phyloP scores from a whole-genome alignment of 2,888 invertebrate genomes.

The Copidosoma aretas region DNA sequence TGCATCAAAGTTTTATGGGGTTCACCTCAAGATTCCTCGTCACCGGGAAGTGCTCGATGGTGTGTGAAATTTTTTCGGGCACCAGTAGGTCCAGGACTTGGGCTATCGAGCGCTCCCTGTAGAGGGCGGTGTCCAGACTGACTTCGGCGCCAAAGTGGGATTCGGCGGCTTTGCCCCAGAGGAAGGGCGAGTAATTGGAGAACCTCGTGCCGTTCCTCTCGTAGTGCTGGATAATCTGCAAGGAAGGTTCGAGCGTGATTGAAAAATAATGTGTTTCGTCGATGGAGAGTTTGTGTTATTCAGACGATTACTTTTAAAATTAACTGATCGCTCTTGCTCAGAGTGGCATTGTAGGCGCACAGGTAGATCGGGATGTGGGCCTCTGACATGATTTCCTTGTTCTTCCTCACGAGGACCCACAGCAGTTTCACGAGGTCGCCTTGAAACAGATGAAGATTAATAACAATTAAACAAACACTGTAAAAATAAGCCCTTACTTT shows the following conservation, averaged over 20 bases:
- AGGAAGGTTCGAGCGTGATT: slow-evolving; percentile 9
- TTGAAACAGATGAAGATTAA: slow-evolving; percentile 41
- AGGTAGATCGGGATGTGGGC: slow-evolving; percentile 79
- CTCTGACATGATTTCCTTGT: slow-evolving; percentile 70
- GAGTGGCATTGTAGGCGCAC: slow-evolving; percentile 79
- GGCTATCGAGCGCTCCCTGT: slow-evolving; percentile 75
- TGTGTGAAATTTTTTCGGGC: slow-evolving; percentile 69
- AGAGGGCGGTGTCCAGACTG: slow-evolving; percentile 67
- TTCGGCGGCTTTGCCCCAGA: slow-evolving; percentile 84
- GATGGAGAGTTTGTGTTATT: neutral
- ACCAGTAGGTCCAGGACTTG: slow-evolving; percentile 78
- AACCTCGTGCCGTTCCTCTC: slow-evolving; percentile 73
- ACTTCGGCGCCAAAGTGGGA: slow-evolving; percentile 76
- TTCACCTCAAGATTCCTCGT: slow-evolving; percentile 66
- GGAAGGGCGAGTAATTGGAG: slow-evolving; percentile 75
- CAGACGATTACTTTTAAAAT: slow-evolving; percentile 63
- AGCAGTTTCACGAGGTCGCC: slow-evolving; percentile 72
- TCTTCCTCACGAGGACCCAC: slow-evolving; percentile 69
- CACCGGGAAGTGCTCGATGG: slow-evolving; percentile 76
- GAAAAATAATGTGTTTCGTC: slow-evolving; percentile 18
- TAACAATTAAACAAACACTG: slow-evolving; percentile 5
- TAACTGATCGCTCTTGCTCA: slow-evolving; percentile 73
- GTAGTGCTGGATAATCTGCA: slow-evolving; percentile 73
- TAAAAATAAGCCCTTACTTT: slow-evolving; percentile 51
- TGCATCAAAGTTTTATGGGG: slow-evolving; percentile 12